Evolutionary conservation across 2,888 invertebrate species (phyloP), one percentile per base, ranked within the genome.

Genomic region (Mimas tiliae): DNA sequence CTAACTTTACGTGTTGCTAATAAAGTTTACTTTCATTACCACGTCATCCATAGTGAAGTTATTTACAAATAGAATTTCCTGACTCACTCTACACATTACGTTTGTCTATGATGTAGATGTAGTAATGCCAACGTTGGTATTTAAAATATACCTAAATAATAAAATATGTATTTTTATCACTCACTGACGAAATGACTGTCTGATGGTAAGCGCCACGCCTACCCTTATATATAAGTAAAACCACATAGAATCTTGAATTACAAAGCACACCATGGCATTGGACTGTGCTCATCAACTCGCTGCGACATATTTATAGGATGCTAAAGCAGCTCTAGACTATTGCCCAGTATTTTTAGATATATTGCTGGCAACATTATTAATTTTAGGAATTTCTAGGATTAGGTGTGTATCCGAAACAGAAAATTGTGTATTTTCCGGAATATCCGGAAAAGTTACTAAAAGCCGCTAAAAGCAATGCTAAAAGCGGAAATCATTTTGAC

Each of bases 401-500:
- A n/a, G 27, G 27, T 27, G 47, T 21, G 27, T 62, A 62, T 62
- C 47, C 47, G 27, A 45, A 45, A 38, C 12, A 62, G 38, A 9
- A 63, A 47, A 52, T 34, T 47, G 47, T 62, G 70, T 1, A 4
- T 3, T 75, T 76, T 69, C 73, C 69, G 69, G 65, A 68, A 69
- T 70, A 72, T 66, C 69, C 58, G 67, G 70, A 69, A 73, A 67
- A 70, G n/a, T 47, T 65, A 48, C 27, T 4, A 4, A 4, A 27
- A 27, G 4, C 1, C 27, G 1, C 4, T 27, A 1, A 27, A 27
- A 1, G 27, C n/a, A 27, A 27, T 19, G 38, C 48, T 48, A 62
- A 64, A 73, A 74, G 73, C 81, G 83, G 82, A 85, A 78, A 74
- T 71, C 63, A 69, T 63, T 50, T 67, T 82, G 77, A 79, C 77